Evolutionary conservation across 2,113 vertebrate species (phyloP), one percentile per base, ranked within the genome.

Genomic region (Sinocyclocheilus grahami): DNA sequence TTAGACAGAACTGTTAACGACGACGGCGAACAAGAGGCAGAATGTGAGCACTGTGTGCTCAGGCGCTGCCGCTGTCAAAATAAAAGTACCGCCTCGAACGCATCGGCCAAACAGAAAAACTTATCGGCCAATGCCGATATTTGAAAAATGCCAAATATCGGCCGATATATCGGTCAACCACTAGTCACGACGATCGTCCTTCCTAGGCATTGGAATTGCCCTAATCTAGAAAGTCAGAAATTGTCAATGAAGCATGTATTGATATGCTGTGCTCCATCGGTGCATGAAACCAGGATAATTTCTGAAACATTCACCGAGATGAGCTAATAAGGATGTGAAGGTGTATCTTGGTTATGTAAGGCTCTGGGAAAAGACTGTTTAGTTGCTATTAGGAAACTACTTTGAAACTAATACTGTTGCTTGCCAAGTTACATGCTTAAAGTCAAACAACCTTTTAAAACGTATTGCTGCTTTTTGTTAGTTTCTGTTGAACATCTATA

Each of bases 201-300:
- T 27, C 14, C 46, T 27, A 9, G 42, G 30, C 16, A 48, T 20
- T 53, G 13, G 22, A 76, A 48, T 39, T 4, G 33, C 11, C 33
- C 5, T 42, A 67, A 67, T 82, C 62, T 65, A 67, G 39, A 65
- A 82, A 51, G 39, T 51, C 65, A 22, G 27, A 13, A 72, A 37
- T 83, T 37, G 24, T 72, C 65, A 14, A n/a, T 83, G 81, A 72
- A 72, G 16, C 65, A 51, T 82, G 63, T 53, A 53, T 82, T 10
- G 42, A 67, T 82, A 10, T 22, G 63, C 80, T 51, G 14, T 22
- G 67, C 46, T 71, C 81, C 46, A 37, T 53, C 3, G 8, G 79
- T 82, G 79, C 60, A 33, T 71, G 81, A 83, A 69, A 83, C 30
- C 27, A 55, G 65, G 42, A 48, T 67, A 0, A 67, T 82, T 65